Evolutionary conservation across 2,797 vertebrate species (phyloP), one percentile per base, ranked within the genome.

Genomic region (Coranthus polyacanthus): DNA sequence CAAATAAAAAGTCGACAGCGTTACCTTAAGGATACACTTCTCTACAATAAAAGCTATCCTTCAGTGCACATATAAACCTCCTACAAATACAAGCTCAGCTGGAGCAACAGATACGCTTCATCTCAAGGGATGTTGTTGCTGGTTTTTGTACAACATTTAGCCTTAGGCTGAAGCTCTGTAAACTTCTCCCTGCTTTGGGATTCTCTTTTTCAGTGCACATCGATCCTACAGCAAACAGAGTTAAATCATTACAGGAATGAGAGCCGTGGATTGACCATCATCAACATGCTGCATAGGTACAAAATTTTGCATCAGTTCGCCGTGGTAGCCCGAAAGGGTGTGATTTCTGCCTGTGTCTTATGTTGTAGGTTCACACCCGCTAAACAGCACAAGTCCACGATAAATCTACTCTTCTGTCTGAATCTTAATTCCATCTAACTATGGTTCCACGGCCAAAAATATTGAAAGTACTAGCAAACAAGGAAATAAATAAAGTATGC

Each of bases 121-220:
- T 92, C 92, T 93, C 90, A 22, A 65, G 90, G 91, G 92, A 92
- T 85, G 88, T 86, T 88, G 89, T 90, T 91, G 86, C 88, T 90
- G 90, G 76, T 90, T 92, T 93, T 91, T 90, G 87, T 91, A 92
- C 90, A 92, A 92, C 89, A 90, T 92, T 91, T 87, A 91, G 91
- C 91, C 90, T 46, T 16, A 79, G 91, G 92, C 91, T 87, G 88
- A 89, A 88, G 85, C 90, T 90, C 89, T 90, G 85, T 90, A 91
- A 92, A 93, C 90, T 92, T 91, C 90, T 88, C 87, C 81, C 86
- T 91, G 90, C 89, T 89, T 85, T 92, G 89, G 86, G 86, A 90
- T 91, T 87, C 82, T 87, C 83, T 89, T 86, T 89, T 86, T 79
- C 88, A 88, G 87, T 57, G 43, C 74, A 78, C 90, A 92, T 91